These are phyloP conservation scores for Phortica variegata DNA, from an alignment of 1,140 invertebrate species.

Conservation along the genomic window DNA sequence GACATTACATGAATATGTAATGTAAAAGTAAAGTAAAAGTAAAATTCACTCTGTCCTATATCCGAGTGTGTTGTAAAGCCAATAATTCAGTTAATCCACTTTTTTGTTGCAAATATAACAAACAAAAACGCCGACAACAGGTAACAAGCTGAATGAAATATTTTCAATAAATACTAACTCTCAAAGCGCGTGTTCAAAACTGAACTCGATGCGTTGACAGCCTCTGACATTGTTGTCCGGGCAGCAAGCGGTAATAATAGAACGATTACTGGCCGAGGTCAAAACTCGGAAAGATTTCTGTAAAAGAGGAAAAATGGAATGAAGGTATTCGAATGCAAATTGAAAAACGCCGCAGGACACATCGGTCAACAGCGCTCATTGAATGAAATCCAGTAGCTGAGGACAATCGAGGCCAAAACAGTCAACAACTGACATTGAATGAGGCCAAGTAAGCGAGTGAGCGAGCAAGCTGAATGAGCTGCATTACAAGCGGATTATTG, in stretches of 20 bases:
- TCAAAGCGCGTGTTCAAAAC: too few relatives aligned
- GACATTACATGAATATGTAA: too few relatives aligned
- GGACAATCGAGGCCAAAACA: not conserved
- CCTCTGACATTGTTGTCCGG: constrained; percentile 39
- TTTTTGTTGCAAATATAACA: constrained; percentile 34
- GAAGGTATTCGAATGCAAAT: constrained; percentile 35
- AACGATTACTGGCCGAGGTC: constrained; percentile 45
- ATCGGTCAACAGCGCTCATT: constrained; percentile 19
- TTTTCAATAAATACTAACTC: too few relatives aligned
- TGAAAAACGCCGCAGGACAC: constrained; percentile 35
- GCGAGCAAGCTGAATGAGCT: constrained; percentile 35
- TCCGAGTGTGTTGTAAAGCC: constrained; percentile 18
- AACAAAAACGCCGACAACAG: too few relatives aligned
- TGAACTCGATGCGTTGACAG: too few relatives aligned
- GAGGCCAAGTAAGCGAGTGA: too few relatives aligned
- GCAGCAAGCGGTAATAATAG: constrained; percentile 43
- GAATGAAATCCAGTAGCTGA: too few relatives aligned
- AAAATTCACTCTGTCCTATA: not conserved
- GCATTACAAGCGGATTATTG: constrained; percentile 51
- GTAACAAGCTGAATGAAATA: too few relatives aligned
- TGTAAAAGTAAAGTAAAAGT: not conserved
- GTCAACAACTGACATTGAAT: constrained; percentile 15
- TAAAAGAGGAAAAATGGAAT: constrained; percentile 6
- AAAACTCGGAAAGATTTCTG: constrained; percentile 35
- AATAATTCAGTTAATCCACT: constrained; percentile 23